Evolutionary conservation across 2,888 invertebrate genomes (phyloP).

Genomic region (Idaea straminata): DNA sequence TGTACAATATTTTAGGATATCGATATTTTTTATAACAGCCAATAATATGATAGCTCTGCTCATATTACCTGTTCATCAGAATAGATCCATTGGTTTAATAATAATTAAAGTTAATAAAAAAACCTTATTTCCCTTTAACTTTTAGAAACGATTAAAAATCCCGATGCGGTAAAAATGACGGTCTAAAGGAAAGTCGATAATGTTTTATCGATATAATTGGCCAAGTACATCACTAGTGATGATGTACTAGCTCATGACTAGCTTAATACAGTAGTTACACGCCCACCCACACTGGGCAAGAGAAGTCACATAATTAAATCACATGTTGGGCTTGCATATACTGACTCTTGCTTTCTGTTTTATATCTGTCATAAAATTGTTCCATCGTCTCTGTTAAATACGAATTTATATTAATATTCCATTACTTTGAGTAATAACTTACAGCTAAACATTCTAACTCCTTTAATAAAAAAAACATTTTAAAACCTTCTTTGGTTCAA

Average conservation of each 20-base stretch:
- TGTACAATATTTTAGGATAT: slow-evolving; percentile 14
- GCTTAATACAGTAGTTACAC: slow-evolving; percentile 59
- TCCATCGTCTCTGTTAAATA: slow-evolving; percentile 15
- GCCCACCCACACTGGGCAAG: slow-evolving; percentile 53
- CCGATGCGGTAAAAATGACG: too few species aligned
- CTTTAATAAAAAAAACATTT: too few species aligned
- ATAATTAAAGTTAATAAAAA: too few species aligned
- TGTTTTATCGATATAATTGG: slow-evolving; percentile 19
- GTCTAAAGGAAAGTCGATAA: too few species aligned
- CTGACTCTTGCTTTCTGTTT: slow-evolving; percentile 59
- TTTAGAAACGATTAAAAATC: too few species aligned
- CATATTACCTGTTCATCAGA: too few species aligned
- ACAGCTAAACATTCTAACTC: too few species aligned
- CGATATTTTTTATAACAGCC: slow-evolving; percentile 10
- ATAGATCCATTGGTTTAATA: too few species aligned
- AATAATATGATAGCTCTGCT: too few species aligned
- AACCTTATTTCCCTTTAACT: too few species aligned
- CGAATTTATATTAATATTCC: neutral
- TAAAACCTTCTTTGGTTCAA: too few species aligned
- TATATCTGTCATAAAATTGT: slow-evolving; percentile 54
- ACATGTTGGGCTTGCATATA: slow-evolving; percentile 37
- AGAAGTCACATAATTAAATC: slow-evolving; percentile 70
- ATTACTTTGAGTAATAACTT: too few species aligned
- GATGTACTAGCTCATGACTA: slow-evolving; percentile 15
- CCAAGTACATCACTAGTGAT: slow-evolving; percentile 16